phyloP scores from a whole-genome alignment of 2,797 vertebrate genomes.

The Aselliscus stoliczkanus region DNA sequence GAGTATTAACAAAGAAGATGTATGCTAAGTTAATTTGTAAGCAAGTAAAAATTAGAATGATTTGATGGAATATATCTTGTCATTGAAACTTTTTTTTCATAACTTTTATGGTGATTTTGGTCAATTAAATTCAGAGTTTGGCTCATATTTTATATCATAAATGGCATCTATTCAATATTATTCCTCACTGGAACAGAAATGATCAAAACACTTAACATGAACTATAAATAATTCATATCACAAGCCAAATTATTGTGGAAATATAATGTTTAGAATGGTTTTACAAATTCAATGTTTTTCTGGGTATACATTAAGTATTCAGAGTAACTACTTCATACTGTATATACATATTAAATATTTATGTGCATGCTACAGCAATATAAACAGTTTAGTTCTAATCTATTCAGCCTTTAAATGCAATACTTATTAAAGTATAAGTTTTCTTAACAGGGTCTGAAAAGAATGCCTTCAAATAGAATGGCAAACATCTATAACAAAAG shows the following conservation, averaged over 20 bases:
- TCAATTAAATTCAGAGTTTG: conserved; percentile 20
- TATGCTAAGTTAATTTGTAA: neutral
- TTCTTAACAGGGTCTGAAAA: neutral
- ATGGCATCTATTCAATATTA: neutral
- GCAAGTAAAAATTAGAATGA: neutral
- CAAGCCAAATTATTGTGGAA: neutral
- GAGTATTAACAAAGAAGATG: neutral
- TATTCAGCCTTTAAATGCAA: neutral
- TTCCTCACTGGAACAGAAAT: neutral
- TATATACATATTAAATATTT: neutral
- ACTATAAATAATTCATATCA: neutral
- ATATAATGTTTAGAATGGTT: neutral
- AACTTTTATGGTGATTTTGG: neutral
- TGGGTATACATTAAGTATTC: neutral
- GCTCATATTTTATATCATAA: neutral
- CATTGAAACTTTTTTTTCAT: neutral
- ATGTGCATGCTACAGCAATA: neutral
- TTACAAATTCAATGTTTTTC: neutral
- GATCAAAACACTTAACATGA: neutral
- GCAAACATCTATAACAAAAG: neutral
- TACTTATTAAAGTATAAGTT: neutral
- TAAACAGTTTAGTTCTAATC: neutral
- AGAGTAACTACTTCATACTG: neutral
- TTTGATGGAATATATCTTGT: neutral
- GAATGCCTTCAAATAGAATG: neutral